Conservation (phyloP, 1,140 invertebrate genomes). For the Drosophila paulistorum region DNA sequence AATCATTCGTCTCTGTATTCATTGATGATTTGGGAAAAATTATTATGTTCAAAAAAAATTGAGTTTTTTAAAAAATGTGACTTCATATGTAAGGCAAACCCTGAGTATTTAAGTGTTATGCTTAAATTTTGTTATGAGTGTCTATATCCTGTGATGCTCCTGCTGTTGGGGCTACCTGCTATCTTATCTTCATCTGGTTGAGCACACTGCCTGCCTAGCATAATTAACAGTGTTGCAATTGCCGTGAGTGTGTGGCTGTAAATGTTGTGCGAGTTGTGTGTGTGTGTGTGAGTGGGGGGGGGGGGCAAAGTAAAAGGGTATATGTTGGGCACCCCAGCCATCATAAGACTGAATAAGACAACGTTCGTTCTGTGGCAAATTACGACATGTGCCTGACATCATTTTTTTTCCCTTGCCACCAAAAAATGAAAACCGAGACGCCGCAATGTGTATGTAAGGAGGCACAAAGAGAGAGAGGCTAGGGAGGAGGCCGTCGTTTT, state of each 20-base stretch:
- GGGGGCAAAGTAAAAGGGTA: constrained; percentile 17
- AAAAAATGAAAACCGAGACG: constrained; percentile 25
- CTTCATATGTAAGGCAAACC: constrained; percentile 3
- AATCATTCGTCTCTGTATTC: background rate
- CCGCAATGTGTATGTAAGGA: background rate
- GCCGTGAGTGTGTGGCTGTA: constrained; percentile 3
- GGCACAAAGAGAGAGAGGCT: background rate
- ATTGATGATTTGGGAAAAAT: background rate
- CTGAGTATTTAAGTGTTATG: constrained; percentile 19
- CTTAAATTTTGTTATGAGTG: constrained; percentile 23
- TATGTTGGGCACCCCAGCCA: constrained; percentile 6
- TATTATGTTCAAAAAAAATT: background rate
- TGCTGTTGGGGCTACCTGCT: background rate
- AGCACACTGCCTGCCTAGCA: constrained; percentile 37
- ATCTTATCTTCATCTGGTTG: constrained; percentile 51
- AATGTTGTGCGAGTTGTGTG: constrained; percentile 8
- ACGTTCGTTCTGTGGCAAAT: constrained; percentile 50
- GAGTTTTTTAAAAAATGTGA: background rate
- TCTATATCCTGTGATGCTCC: background rate
- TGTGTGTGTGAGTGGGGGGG: too few species aligned
- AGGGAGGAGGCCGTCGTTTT: constrained; percentile 51
- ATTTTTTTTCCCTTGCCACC: constrained; percentile 30
- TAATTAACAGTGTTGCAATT: constrained; percentile 63
- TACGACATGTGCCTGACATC: constrained; percentile 71
- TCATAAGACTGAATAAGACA: background rate